These are phyloP conservation scores for Schizopygopsis malacanthus DNA, from an alignment of 2,797 vertebrate species.

Conservation along the genomic window DNA sequence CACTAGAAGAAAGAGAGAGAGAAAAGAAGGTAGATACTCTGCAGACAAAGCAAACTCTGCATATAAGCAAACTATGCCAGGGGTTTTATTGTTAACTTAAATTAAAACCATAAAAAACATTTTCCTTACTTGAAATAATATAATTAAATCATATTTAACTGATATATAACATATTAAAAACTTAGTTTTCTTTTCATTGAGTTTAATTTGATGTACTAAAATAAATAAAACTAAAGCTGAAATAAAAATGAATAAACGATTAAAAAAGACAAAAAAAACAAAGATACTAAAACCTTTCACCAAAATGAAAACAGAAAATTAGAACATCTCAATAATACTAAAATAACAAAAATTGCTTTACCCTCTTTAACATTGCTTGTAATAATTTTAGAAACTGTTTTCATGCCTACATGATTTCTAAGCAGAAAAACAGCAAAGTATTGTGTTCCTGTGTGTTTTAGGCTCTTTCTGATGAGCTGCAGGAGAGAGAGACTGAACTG, in stretches of 20 bases:
- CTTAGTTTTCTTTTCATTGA: too few species aligned
- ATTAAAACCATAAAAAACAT: background rate
- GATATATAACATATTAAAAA: background rate
- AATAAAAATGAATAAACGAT: too few species aligned
- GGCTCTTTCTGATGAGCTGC: constrained; percentile 83
- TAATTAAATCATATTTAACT: background rate
- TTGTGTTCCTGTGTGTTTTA: constrained; percentile 62
- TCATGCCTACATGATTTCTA: background rate
- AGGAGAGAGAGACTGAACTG: constrained; percentile 86
- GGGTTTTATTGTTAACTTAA: background rate
- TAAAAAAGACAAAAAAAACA: too few species aligned
- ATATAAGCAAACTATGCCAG: background rate
- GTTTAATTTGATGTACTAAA: too few species aligned
- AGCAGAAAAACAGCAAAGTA: background rate
- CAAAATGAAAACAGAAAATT: too few species aligned
- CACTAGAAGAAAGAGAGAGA: constrained; percentile 72
- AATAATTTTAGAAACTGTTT: background rate
- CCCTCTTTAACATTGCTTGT: background rate
- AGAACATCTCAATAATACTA: too few species aligned
- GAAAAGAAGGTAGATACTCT: constrained; percentile 74
- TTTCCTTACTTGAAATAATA: background rate
- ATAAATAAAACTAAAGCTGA: too few species aligned
- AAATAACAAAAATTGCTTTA: background rate
- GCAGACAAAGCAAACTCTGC: background rate
- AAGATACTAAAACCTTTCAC: too few species aligned